Base-by-base conservation (phyloP, 2,797 vertebrate genomes). In the Sylvia borin region DNA sequence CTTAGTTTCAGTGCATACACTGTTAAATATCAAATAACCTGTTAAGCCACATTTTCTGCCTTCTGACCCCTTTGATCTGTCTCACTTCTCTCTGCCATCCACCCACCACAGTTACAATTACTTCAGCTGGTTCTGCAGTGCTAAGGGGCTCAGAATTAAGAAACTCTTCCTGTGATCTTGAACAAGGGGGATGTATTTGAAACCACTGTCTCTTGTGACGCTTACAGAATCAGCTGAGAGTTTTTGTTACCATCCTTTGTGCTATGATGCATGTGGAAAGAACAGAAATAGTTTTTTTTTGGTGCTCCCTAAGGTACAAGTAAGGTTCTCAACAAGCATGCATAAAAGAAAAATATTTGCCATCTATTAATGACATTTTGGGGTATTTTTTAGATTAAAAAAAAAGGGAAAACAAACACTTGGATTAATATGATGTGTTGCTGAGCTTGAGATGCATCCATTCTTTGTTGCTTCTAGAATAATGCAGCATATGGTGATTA, bases 401-500 rank as follows among this genome's bases (percentile, higher is more conserved):
- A 2, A 2, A 40, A 40, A 40, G 34, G 88, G 50, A 74, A 85
- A 86, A 78, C 31, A 70, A 88, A 47, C 42, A 43, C 5, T 74
- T 64, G 34, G n/a, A 11, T 90, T 85, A 36, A n/a, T 84, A 53
- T 34, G 57, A 42, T 77, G 11, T 60, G 32, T 68, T 73, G 62
- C 87, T 64, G 89, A 78, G 54, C 40, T 88, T 66, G 73, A 72
- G 34, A 36, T 68, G n/a, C 25, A 64, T 72, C 58, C 54, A 2
- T 80, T 92, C 82, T 80, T 94, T 80, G n/a, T 64, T 72, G 31
- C 43, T 92, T 88, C 54, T 67, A 43, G 68, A 62, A 51, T 58
- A 91, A 73, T 36, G 55, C 71, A 85, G 51, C 86, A 88, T 93
- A 61, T 90, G 90, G 65, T 92, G 71, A 43, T 81, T 92, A 91